Conservation (phyloP, 2,888 invertebrate species). For the Lasiommata megera region DNA sequence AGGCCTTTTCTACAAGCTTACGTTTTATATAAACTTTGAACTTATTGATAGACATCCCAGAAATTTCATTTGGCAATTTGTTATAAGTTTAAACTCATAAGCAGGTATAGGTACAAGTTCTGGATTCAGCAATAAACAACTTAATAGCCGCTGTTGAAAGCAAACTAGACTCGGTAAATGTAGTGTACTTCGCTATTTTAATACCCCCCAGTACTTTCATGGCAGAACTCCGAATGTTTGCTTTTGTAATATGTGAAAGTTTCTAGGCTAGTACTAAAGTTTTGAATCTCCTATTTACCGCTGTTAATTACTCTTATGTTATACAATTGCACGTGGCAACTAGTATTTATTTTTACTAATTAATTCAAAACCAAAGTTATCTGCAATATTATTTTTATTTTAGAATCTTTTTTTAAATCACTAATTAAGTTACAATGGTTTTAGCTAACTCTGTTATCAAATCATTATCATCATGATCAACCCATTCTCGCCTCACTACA, state of each 20-base stretch:
- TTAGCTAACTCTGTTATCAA: no score
- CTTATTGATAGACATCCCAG: no score
- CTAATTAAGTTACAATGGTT: no score
- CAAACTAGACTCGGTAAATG: constrained; percentile 26
- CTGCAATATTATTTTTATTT: no score
- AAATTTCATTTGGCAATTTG: no score
- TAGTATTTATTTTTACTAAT: no score
- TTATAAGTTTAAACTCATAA: constrained; percentile 6
- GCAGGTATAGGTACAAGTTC: constrained; percentile 18
- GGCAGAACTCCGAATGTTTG: constrained; percentile 18
- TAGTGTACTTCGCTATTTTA: constrained; percentile 27
- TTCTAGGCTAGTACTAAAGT: constrained; percentile 11
- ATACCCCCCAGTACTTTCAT: constrained; percentile 23
- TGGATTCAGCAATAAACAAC: constrained; percentile 26
- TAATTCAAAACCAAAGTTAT: no score
- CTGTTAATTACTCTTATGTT: constrained; percentile 2
- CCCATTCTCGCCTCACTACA: no score
- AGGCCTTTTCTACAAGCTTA: no score
- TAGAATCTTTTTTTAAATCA: no score
- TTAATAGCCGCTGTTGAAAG: constrained; percentile 25
- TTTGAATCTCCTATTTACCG: background rate
- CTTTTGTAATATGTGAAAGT: constrained; percentile 12
- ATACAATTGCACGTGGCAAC: background rate
- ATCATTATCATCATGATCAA: no score
- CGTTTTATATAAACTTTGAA: no score